Evolutionary conservation across 37 sponge, comb jelly and placozoan genomes (phyloP).

Genomic region (Chondrilla cf. caribensis): DNA sequence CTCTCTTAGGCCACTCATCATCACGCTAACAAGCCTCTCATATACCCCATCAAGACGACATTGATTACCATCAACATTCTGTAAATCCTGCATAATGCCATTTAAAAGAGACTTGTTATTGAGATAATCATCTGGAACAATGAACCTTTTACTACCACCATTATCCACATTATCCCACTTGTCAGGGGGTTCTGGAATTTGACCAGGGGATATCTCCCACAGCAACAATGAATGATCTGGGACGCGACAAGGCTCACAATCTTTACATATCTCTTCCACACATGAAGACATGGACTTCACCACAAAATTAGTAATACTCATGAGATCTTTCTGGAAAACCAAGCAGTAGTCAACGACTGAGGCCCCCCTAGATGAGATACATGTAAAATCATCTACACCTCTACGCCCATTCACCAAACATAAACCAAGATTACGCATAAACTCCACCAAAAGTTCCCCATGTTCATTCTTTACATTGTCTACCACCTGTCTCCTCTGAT

Average conservation of each 20-base stretch:
- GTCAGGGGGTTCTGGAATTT: neutral
- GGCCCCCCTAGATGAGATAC: neutral
- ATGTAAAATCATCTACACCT: neutral
- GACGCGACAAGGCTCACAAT: neutral
- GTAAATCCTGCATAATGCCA: neutral
- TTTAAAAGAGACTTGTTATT: neutral
- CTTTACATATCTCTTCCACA: neutral
- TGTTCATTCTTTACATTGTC: neutral
- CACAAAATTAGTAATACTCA: neutral
- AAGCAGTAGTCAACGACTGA: constrained; percentile 10
- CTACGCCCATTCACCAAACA: constrained; percentile 3
- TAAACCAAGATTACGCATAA: neutral
- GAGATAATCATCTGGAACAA: neutral
- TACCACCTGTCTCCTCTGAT: neutral
- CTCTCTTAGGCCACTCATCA: neutral
- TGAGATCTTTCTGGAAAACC: neutral
- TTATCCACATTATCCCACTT: too few relatives aligned
- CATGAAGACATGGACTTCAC: neutral
- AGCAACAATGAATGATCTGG: neutral
- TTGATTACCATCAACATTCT: neutral
- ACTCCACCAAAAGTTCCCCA: neutral
- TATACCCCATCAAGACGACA: neutral
- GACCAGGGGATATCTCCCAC: neutral
- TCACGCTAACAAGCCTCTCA: neutral
- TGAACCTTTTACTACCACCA: neutral